These are phyloP conservation scores for Melitaea cinxia DNA, from an alignment of 1,140 invertebrate genomes.

Conservation along the genomic window DNA sequence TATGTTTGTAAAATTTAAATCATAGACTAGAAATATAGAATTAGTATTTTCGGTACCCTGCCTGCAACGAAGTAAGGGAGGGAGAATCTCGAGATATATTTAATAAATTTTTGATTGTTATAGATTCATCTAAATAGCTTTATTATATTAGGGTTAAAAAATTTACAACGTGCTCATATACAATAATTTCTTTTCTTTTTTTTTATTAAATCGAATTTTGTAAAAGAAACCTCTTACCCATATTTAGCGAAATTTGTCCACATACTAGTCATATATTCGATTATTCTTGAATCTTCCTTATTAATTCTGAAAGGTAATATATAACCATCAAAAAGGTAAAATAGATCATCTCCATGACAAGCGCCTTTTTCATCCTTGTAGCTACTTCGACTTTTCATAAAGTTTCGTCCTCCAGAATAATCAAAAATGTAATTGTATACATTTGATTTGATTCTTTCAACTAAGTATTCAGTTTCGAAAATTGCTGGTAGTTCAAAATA, in stretches of 20 bases:
- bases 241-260: slow-evolving; percentile 76
- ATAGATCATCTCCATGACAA: slow-evolving; percentile 68
- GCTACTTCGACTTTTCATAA: slow-evolving; percentile 51
- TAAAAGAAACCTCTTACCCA: slow-evolving; percentile 47
- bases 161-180: too few relatives aligned
- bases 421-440: slow-evolving; percentile 70
- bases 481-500: slow-evolving; percentile 66
- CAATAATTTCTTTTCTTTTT: too few relatives aligned
- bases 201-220: too few relatives aligned
- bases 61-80: too few relatives aligned
- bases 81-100: too few relatives aligned
- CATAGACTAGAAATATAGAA: too few relatives aligned
- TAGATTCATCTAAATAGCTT: too few relatives aligned
- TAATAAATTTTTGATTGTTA: too few relatives aligned
- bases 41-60: too few relatives aligned
- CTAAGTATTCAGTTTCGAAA: slow-evolving; percentile 54
- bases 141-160: too few relatives aligned
- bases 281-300: slow-evolving; percentile 50
- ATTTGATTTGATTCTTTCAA: slow-evolving; percentile 40
- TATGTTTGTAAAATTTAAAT: too few relatives aligned
- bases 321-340: slow-evolving; percentile 64
- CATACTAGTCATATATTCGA: slow-evolving; percentile 59
- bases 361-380: slow-evolving; percentile 52
- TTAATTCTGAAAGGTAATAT: slow-evolving; percentile 46
- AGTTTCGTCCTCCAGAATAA: slow-evolving; percentile 60